phyloP scores from a whole-genome alignment of 1,140 invertebrate genomes.

The Melanaphis sacchari region DNA sequence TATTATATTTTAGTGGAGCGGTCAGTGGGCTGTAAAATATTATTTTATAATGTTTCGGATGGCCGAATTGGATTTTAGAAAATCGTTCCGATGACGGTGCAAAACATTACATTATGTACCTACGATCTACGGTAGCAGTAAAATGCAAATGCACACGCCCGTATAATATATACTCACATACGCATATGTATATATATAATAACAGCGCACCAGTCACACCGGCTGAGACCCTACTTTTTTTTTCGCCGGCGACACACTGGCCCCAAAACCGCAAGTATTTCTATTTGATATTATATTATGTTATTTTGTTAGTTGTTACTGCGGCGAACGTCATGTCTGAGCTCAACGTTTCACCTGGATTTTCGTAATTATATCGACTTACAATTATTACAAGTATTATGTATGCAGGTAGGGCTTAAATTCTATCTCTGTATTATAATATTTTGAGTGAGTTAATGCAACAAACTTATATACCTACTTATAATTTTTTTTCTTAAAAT shows the following conservation, averaged over 20 bases:
- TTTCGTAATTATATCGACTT: not conserved
- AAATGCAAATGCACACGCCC: not conserved
- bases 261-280: not conserved
- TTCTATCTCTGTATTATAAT: no score
- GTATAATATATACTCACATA: not conserved
- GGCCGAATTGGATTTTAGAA: not conserved
- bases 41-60: not conserved
- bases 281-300: not conserved
- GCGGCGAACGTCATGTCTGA: not conserved
- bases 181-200: not conserved
- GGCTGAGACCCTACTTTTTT: conserved; percentile 3
- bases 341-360: not conserved
- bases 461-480: not conserved
- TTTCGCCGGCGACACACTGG: conserved; percentile 17
- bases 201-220: not conserved
- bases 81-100: not conserved
- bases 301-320: not conserved
- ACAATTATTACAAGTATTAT: not conserved
- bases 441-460: not conserved
- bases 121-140: not conserved
- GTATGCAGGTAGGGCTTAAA: not conserved
- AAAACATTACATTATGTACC: not conserved
- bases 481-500: not conserved
- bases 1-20: not conserved
- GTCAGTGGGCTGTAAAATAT: not conserved